Evolutionary conservation across 2,888 invertebrate species (phyloP).

Genomic region (Lymantria monacha): DNA sequence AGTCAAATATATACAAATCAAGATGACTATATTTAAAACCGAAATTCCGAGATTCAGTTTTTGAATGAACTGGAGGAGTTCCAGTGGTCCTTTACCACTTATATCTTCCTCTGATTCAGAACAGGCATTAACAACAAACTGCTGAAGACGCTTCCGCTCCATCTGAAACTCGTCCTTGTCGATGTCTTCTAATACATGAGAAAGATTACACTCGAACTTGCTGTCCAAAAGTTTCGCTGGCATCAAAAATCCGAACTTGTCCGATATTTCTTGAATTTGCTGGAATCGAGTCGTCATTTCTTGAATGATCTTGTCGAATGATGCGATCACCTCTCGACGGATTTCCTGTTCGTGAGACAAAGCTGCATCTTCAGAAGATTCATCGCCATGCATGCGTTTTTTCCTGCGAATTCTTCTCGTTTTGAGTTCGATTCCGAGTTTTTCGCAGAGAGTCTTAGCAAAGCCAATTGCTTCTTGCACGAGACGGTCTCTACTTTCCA

Average conservation of each 20-base stretch:
- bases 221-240: conserved; percentile 3
- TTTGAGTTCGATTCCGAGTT: conserved; percentile 8
- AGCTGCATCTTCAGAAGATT: conserved; percentile 9
- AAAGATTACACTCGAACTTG: not conserved
- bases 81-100: not conserved
- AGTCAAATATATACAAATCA: not conserved
- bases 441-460: conserved; percentile 4
- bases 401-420: conserved; percentile 4
- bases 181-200: not conserved
- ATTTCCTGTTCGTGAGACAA: conserved; percentile 5
- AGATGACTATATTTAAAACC: conserved; percentile 1
- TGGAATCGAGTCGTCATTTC: conserved; percentile 10
- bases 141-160: not conserved
- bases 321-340: conserved; percentile 9
- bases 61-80: not conserved
- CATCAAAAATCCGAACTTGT: conserved; percentile 4
- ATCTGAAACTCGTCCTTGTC: not conserved
- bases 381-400: conserved; percentile 7
- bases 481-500: conserved; percentile 4
- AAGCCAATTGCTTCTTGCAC: conserved; percentile 4
- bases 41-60: not conserved
- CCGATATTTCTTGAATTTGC: conserved; percentile 7
- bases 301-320: conserved; percentile 6
- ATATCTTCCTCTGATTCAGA: not conserved
- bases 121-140: not conserved